phyloP scores from a whole-genome alignment of 1,140 invertebrate species.

The Gerris buenoi region DNA sequence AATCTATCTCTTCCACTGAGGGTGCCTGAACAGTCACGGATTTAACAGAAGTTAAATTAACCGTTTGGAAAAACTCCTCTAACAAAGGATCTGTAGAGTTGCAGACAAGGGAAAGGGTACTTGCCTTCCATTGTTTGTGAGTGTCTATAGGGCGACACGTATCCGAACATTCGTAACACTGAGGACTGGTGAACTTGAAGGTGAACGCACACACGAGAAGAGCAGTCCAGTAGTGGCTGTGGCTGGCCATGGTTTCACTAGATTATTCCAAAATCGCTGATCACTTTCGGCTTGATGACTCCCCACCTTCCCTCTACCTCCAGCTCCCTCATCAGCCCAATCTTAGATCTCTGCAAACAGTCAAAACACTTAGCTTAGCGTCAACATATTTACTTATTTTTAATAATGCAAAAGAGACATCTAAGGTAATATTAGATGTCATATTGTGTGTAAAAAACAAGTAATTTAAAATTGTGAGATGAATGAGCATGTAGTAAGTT shows the following conservation, averaged over 20 bases:
- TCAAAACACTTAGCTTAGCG: not conserved
- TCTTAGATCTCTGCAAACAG: not conserved
- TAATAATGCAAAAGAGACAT: no score
- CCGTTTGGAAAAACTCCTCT: not conserved
- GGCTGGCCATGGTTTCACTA: not conserved
- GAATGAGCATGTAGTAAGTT: no score
- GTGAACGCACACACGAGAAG: not conserved
- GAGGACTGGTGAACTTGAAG: not conserved
- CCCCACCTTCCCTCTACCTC: not conserved
- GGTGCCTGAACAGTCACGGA: not conserved
- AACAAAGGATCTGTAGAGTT: not conserved
- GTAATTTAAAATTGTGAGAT: no score
- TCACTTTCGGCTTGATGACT: not conserved
- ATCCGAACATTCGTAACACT: not conserved
- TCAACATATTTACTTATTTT: no score
- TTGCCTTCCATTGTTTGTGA: not conserved
- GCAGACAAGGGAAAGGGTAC: not conserved
- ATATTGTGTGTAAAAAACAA: no score
- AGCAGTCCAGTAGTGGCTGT: not conserved
- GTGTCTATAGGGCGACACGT: not conserved
- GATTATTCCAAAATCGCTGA: not conserved
- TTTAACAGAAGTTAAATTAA: constrained; percentile 5
- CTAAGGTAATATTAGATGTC: no score
- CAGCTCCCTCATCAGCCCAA: not conserved
- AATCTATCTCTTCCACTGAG: not conserved